Base-by-base conservation (phyloP, 2,113 vertebrate genomes). In the Hydrochoerus hydrochaeris region DNA sequence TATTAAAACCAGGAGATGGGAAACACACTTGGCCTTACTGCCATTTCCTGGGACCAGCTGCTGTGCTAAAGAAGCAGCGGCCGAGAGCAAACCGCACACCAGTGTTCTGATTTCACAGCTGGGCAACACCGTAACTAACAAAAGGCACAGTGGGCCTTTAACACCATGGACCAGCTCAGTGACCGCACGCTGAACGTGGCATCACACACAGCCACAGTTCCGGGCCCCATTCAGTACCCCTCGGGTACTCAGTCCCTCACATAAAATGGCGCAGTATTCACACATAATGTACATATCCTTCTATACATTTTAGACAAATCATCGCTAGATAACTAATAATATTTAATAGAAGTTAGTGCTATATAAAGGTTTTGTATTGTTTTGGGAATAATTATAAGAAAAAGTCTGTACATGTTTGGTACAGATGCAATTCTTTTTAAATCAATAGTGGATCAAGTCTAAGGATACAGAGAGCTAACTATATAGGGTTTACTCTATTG, bases 1-100 rank as follows among this genome's bases (percentile, higher is more conserved):
- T 98, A 97, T 98, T 98, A 97, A 94, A 95, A 97, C 85, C 54
- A 52, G 11, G 49, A 32, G 71, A 91, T 85, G 91, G 30, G 78
- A 94, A 97, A 85, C 54, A 80, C 20, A 60, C 12, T 63, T 46
- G 38, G 32, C 46, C 69, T 81, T 30, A 26, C 9, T 63, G 46
- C 35, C 84, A 85, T 85, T 71, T 38, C 65, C 54, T 49, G 5
- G 80, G 57, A 63, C 49, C 0, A 0, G 14, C 28, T 52, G 67
- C 63, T 58, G 14, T 52, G 38, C 26, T 63, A 44, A 54, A 88
- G 73, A 75, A 85, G 54, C 35, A 8, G n/a, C 19, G 73, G 38
- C 41, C 30, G 0, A 0, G 0, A 3, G 2, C 22, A 14, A 60
- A n/a, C 5, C 38, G 14, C 5, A 8, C 0, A 1, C 7, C 52